A percentile compares a stretch with the other conserved stretches of the same genome.
phyloP scores from a whole-genome alignment of 2,888 invertebrate genomes.

The Choreutis nemorana region DNA sequence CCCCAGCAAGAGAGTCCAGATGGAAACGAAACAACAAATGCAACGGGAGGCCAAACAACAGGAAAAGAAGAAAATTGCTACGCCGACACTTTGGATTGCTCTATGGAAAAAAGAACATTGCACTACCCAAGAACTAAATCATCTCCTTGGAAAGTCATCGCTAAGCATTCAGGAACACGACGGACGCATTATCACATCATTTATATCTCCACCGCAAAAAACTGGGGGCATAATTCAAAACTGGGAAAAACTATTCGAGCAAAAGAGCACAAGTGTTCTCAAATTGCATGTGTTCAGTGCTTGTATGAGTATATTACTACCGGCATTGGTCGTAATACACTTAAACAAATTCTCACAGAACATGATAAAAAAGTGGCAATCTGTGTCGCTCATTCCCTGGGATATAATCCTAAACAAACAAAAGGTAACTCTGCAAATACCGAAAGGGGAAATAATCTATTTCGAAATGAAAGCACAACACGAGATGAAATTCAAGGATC shows the following conservation, averaged over 20 bases:
- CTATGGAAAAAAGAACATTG: slow-evolving; percentile 1
- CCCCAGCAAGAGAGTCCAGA: no score
- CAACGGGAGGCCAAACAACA: no score
- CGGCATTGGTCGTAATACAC: not conserved
- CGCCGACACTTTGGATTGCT: slow-evolving; percentile 1
- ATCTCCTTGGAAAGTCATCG: no score
- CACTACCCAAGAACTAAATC: no score
- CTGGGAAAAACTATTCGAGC: slow-evolving; percentile 10
- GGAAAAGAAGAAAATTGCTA: no score
- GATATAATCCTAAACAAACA: no score
- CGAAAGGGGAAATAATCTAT: slow-evolving; percentile 3
- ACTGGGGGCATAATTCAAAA: slow-evolving; percentile 8
- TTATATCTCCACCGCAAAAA: slow-evolving; percentile 9
- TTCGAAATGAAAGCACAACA: slow-evolving; percentile 1
- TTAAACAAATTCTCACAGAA: slow-evolving; percentile 4
- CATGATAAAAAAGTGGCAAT: not conserved
- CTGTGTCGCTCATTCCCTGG: not conserved
- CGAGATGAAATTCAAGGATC: not conserved
- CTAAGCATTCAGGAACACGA: no score
- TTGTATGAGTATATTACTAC: no score
- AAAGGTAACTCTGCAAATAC: not conserved
- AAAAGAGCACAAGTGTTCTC: slow-evolving; percentile 8
- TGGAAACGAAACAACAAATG: no score
- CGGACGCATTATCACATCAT: slow-evolving; percentile 7
- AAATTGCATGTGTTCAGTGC: slow-evolving; percentile 9